These are phyloP conservation scores for Grapholita molesta DNA, from an alignment of 1,140 invertebrate genomes.

Conservation along the genomic window DNA sequence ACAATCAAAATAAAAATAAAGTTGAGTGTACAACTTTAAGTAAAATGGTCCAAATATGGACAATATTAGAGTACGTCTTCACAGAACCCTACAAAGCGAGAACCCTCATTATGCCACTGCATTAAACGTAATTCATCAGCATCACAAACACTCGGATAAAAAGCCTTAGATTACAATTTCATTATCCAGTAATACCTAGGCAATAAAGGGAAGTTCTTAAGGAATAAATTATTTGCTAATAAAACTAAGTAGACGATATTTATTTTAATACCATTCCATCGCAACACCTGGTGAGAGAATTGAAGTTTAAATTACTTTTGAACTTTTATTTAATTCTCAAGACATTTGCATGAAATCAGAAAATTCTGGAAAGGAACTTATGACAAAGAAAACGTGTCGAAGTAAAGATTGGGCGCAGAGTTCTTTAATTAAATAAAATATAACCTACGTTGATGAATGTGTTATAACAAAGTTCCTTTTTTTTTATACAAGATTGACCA, in stretches of 20 bases:
- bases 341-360: neutral
- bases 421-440: too few relatives aligned
- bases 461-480: too few relatives aligned
- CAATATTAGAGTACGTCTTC: too few relatives aligned
- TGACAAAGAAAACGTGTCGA: too few relatives aligned
- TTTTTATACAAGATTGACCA: too few relatives aligned
- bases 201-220: neutral
- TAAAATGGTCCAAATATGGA: too few relatives aligned
- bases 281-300: neutral
- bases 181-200: neutral
- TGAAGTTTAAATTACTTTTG: conserved; percentile 3
- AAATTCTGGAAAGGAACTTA: neutral
- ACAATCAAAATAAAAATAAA: too few relatives aligned
- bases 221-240: neutral
- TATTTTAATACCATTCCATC: neutral
- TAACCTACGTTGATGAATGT: too few relatives aligned
- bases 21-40: too few relatives aligned
- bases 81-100: neutral
- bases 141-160: neutral
- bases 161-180: neutral
- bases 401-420: too few relatives aligned
- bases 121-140: neutral
- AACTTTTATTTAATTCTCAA: conserved; percentile 9
- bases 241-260: neutral
- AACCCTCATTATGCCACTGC: neutral